Evolutionary conservation across 2,797 vertebrate genomes (phyloP), one percentile per base, ranked within the genome.

Genomic region (Coilia nasus): DNA sequence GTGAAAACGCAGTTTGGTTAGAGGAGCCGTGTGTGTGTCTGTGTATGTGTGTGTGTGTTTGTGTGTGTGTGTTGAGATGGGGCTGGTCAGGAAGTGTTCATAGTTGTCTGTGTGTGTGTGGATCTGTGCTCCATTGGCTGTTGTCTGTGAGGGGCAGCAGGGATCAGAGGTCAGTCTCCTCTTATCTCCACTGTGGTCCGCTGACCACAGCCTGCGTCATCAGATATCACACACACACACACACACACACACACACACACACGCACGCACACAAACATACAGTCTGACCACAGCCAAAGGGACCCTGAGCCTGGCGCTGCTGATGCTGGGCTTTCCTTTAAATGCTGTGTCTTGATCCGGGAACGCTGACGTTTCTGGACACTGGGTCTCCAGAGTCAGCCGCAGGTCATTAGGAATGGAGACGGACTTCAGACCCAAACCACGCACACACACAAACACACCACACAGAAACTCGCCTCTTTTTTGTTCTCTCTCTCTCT

Each of bases 61-160:
- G 7, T 54, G 50, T 54, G 50, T 54, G 50, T 54, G 50, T 54
- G 50, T 47, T n/a, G 35, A 41, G 35, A 41, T 41, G 35, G 35
- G 35, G 5, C 35, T 41, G 35, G 35, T 84, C 85, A 91, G 94
- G 94, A 96, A 91, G 87, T 89, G 31, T 78, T 88, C 81, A 89
- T 93, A 91, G 92, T 93, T 92, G 91, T 83, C 91, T 93, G 93
- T 96, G 94, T 93, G 94, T 93, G 92, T 88, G 89, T 93, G 92
- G 92, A 90, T 85, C 91, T 86, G 92, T 91, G 89, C 90, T 83
- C 81, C 88, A 83, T 88, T 91, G 82, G 83, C 87, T 92, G 91
- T 89, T 47, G 60, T 47, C 21, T 44, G 23, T 62, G 60, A 41
- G 60, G 59, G 41, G 17, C 31, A 44, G 10, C 47, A 64, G 21